A percentile compares a stretch with the other conserved stretches of the same genome.
Evolutionary conservation across 2,888 invertebrate species (phyloP).

Genomic region (Hetaerina titia): DNA sequence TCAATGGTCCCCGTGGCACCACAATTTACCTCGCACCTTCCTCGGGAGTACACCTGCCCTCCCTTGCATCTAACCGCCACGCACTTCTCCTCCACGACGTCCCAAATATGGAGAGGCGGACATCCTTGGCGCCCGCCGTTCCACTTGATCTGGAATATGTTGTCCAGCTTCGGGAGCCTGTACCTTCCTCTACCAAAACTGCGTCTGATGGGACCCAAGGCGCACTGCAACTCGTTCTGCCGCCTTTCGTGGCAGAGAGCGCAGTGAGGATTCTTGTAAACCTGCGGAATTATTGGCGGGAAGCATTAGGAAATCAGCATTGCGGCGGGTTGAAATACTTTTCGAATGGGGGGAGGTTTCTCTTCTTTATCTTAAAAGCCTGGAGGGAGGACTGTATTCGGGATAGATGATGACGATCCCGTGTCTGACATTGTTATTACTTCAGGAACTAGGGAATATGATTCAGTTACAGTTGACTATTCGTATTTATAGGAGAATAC

Average conservation of each 20-base stretch:
- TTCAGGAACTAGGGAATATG: no score
- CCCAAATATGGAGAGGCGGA: constrained; percentile 72
- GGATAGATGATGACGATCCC: no score
- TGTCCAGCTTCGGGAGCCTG: constrained; percentile 45
- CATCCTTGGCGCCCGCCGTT: constrained; percentile 51
- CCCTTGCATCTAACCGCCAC: constrained; percentile 71
- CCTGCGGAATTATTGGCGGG: background rate
- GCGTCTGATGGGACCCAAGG: background rate
- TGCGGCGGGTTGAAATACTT: no score
- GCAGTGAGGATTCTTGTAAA: constrained; percentile 74
- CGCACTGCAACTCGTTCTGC: background rate
- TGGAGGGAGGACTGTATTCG: no score
- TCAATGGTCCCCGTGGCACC: no score
- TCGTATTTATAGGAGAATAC: no score
- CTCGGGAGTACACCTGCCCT: constrained; percentile 23
- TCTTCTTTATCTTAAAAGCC: no score
- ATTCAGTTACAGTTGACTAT: no score
- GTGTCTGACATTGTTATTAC: no score
- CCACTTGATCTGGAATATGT: constrained; percentile 71
- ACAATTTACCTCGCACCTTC: constrained; percentile 42
- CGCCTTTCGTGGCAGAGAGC: constrained; percentile 72
- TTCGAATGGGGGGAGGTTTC: no score
- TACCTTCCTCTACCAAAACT: background rate
- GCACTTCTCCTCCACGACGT: constrained; percentile 73
- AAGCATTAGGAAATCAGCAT: no score